These are phyloP conservation scores for Paracanthobrama guichenoti DNA, from an alignment of 2,113 vertebrate genomes.

Conservation along the genomic window DNA sequence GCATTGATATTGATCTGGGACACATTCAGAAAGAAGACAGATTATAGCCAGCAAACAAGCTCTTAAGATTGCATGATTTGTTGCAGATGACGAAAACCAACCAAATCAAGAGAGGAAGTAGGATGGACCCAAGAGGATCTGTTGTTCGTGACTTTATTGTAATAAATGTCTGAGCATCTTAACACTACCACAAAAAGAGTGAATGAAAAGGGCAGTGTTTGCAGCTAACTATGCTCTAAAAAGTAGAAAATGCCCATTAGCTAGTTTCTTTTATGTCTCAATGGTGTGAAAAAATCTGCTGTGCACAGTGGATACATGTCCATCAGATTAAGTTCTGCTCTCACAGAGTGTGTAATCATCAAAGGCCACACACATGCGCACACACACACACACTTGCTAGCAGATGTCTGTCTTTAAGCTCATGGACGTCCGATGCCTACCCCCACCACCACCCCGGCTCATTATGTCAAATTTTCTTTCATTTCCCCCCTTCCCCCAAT, in stretches of 20 bases:
- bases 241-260: not conserved
- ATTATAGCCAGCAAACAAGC: conserved; percentile 1
- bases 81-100: conserved; percentile 16
- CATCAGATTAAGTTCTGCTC: conserved; percentile 50
- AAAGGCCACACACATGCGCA: conserved; percentile 44
- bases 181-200: not conserved
- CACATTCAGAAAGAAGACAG: conserved; percentile 35
- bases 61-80: conserved; percentile 27
- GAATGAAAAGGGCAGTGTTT: not conserved
- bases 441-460: conserved; percentile 63
- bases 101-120: conserved; percentile 36
- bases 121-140: not conserved
- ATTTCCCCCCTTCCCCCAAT: conserved; percentile 53
- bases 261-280: not conserved
- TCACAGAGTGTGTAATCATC: conserved; percentile 43
- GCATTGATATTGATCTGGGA: conserved; percentile 31
- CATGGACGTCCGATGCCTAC: conserved; percentile 68
- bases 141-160: conserved; percentile 33
- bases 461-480: conserved; percentile 79
- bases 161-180: not conserved
- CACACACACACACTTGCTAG: conserved; percentile 53
- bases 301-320: not conserved
- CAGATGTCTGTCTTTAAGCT: conserved; percentile 81
- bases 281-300: conserved; percentile 8
- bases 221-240: not conserved